phyloP scores from a whole-genome alignment of 2,888 invertebrate species.

The Amiota communis region DNA sequence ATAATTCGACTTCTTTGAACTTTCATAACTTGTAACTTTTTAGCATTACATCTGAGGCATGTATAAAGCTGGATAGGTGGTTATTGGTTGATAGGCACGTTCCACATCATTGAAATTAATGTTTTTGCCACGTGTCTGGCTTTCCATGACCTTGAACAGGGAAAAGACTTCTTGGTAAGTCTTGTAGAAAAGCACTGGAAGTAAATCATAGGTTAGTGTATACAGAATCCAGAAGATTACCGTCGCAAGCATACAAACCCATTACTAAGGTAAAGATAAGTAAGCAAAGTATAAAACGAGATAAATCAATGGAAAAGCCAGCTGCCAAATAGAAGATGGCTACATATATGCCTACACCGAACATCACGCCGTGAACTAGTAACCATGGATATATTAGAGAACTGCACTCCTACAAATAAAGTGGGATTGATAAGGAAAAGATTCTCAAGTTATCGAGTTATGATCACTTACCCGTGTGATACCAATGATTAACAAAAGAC shows the following conservation, averaged over 20 bases:
- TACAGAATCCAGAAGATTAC: not conserved
- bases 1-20: conserved; percentile 27
- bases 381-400: conserved; percentile 59
- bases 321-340: conserved; percentile 53
- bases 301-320: conserved; percentile 58
- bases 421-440: not conserved
- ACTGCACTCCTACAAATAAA: conserved; percentile 45
- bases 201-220: not conserved
- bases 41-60: conserved; percentile 37
- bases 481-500: conserved; percentile 57
- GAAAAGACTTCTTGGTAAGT: conserved; percentile 59
- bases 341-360: conserved; percentile 55
- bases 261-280: conserved; percentile 50
- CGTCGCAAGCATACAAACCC: conserved; percentile 39
- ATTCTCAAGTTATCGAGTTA: not conserved
- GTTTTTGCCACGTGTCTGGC: conserved; percentile 35
- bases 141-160: conserved; percentile 56
- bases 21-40: not conserved
- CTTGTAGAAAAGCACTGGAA: conserved; percentile 57
- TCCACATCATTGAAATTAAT: conserved; percentile 47
- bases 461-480: conserved; percentile 52
- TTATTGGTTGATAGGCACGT: conserved; percentile 39
- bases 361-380: conserved; percentile 58
- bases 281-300: conserved; percentile 54
- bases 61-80: conserved; percentile 50